Evolutionary conservation across 2,113 vertebrate species (phyloP).

Genomic region (crab-eating macaque (Macaca fascicularis)): DNA sequence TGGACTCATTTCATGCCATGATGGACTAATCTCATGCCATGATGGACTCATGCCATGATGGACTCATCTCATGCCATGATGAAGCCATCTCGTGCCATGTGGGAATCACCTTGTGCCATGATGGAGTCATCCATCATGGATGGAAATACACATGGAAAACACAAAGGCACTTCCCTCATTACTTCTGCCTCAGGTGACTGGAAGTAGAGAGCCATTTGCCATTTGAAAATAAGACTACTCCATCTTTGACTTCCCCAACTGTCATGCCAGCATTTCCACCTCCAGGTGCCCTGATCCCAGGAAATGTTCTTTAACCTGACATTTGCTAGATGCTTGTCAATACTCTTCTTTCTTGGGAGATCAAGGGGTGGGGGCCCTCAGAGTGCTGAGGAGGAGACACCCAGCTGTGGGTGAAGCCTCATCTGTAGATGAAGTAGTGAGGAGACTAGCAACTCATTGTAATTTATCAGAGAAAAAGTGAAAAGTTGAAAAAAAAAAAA

Average conservation of each 20-base stretch:
- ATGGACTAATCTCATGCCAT: accelerated
- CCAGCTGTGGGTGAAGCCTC: not conserved
- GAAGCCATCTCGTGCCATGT: too few species aligned
- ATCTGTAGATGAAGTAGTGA: not conserved
- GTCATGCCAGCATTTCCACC: not conserved
- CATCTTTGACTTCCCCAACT: not conserved
- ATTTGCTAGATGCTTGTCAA: not conserved
- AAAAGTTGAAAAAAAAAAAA: not conserved
- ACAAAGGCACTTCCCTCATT: not conserved
- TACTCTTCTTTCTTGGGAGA: not conserved
- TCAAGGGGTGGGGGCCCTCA: not conserved
- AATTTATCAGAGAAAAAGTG: not conserved
- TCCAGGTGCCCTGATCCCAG: not conserved
- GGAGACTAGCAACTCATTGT: not conserved
- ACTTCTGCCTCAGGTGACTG: not conserved
- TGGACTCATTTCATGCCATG: accelerated
- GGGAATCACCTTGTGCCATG: too few species aligned
- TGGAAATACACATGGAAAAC: not conserved
- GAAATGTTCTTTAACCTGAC: not conserved
- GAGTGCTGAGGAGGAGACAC: too few species aligned
- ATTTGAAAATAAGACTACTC: not conserved
- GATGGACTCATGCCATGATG: too few species aligned
- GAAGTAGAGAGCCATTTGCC: not conserved
- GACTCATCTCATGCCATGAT: too few species aligned
- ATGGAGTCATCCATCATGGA: too few species aligned